Evolutionary conservation across 2,888 invertebrate species (phyloP).

Genomic region (Cantharis nigra): DNA sequence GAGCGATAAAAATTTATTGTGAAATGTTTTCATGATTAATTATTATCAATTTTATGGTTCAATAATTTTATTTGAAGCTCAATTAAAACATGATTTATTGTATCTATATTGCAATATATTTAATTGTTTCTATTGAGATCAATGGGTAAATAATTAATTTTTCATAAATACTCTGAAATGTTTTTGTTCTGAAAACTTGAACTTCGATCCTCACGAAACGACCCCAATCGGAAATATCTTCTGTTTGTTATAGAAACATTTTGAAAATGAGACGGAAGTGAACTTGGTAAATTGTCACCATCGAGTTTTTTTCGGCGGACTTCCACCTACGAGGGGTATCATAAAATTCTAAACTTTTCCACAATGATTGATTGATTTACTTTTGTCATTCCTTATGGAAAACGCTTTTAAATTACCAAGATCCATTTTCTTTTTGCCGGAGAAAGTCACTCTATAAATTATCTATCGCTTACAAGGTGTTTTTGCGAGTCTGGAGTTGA

Average conservation of each 20-base stretch:
- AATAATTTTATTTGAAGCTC: background rate
- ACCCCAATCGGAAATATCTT: background rate
- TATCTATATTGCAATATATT: background rate
- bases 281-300: background rate
- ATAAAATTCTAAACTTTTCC: background rate
- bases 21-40: background rate
- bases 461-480: background rate
- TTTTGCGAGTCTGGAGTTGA: background rate
- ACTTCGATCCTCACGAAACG: background rate
- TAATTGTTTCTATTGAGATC: background rate
- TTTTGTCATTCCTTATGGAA: background rate
- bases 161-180: background rate
- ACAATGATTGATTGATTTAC: background rate
- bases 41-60: background rate
- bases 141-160: background rate
- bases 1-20: background rate
- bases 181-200: background rate
- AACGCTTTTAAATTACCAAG: background rate
- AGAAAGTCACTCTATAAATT: background rate
- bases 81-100: background rate
- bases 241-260: background rate
- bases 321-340: background rate
- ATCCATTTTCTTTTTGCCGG: background rate
- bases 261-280: background rate
- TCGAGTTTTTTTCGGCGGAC: background rate